These are phyloP conservation scores for Dynastes hyllus DNA, from an alignment of 2,888 invertebrate species.

Conservation along the genomic window DNA sequence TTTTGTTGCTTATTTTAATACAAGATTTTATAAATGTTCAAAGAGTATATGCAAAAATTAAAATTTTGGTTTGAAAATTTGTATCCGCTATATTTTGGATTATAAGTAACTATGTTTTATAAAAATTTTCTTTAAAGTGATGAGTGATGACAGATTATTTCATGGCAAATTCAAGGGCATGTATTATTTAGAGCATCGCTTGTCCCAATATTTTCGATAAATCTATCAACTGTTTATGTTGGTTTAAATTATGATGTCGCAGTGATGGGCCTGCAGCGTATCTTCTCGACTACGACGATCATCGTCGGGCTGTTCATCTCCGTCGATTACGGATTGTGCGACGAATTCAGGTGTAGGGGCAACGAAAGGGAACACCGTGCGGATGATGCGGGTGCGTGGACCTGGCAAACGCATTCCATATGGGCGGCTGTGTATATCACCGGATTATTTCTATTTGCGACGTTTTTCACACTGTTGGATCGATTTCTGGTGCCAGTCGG, in stretches of 20 bases:
- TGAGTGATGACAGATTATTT: no score
- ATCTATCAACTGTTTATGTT: constrained; percentile 22
- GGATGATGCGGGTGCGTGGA: constrained; percentile 69
- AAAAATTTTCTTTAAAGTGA: no score
- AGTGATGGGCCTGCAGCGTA: constrained; percentile 77
- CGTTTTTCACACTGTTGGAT: constrained; percentile 73
- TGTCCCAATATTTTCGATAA: no score
- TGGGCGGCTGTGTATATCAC: constrained; percentile 75
- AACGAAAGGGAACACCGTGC: constrained; percentile 68
- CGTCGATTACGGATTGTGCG: constrained; percentile 77
- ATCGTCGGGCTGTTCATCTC: constrained; percentile 77
- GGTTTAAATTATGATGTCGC: constrained; percentile 43
- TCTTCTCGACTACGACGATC: constrained; percentile 76
- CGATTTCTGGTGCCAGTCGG: constrained; percentile 64
- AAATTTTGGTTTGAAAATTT: no score
- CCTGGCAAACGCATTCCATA: constrained; percentile 73
- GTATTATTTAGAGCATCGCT: no score
- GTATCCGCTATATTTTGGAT: no score
- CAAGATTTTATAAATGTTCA: no score
- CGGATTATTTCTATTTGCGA: constrained; percentile 73
- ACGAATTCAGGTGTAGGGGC: constrained; percentile 77
- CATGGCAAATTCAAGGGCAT: no score
- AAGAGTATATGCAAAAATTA: no score
- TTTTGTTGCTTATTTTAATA: no score
- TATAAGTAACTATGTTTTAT: no score